Conservation (phyloP, 2,113 vertebrate species). For the Peromyscus leucopus region DNA sequence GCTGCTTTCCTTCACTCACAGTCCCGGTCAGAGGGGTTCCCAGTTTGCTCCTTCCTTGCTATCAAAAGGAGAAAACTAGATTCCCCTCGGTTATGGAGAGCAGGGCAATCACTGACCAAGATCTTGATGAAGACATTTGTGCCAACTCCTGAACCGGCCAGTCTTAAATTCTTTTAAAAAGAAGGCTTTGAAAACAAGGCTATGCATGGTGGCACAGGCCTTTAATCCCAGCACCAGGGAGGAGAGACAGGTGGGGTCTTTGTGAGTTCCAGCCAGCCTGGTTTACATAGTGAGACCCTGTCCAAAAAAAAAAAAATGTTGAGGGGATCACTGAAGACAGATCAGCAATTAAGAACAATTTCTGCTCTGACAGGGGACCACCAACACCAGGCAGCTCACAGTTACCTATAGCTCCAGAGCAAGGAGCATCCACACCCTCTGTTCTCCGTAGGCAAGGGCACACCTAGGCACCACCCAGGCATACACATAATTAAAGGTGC, state of each 20-base stretch:
- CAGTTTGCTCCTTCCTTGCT: not conserved
- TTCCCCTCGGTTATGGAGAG: not conserved
- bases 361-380: not conserved
- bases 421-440: not conserved
- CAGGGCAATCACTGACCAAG: fast-evolving
- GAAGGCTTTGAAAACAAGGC: not conserved
- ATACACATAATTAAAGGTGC: not conserved
- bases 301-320: not conserved
- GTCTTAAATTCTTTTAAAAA: not conserved
- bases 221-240: not conserved
- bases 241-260: not conserved
- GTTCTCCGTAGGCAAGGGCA: not conserved
- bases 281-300: not conserved
- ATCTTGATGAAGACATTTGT: not conserved
- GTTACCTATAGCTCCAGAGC: not conserved
- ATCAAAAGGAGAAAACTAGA: not conserved
- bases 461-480: not conserved
- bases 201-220: not conserved
- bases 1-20: not conserved
- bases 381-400: not conserved
- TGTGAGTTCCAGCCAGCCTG: not conserved
- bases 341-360: not conserved
- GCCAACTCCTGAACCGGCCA: not conserved
- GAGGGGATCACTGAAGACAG: not conserved
- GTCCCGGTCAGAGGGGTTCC: not conserved